A percentile compares a stretch with the other conserved stretches of the same genome.
Evolutionary conservation across 2,113 vertebrate species (phyloP).

Genomic region (Lipotes vexillifer): DNA sequence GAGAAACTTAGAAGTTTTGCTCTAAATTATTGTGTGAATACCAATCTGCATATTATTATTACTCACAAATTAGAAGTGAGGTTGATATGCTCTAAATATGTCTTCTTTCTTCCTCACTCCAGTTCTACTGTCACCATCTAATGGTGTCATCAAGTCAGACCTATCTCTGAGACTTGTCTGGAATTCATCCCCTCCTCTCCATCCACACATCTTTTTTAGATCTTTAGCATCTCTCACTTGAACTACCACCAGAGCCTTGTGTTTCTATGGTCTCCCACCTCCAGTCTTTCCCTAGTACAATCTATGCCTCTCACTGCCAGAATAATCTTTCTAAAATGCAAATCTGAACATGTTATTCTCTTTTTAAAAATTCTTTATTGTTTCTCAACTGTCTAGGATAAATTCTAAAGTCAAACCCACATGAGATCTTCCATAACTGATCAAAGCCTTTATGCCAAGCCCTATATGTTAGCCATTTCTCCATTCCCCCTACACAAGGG

Average conservation of each 20-base stretch:
- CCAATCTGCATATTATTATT: background rate
- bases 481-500: background rate
- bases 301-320: background rate
- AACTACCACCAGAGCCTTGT: background rate
- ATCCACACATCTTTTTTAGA: background rate
- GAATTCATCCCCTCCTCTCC: background rate
- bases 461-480: background rate
- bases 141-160: background rate
- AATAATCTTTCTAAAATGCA: constrained; percentile 35
- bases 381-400: constrained; percentile 1
- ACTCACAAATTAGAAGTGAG: background rate
- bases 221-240: background rate
- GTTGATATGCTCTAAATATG: background rate
- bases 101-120: background rate
- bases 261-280: background rate
- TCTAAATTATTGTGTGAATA: background rate
- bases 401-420: background rate
- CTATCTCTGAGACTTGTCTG: background rate
- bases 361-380: constrained; percentile 3
- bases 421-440: background rate
- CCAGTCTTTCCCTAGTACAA: background rate
- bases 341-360: background rate
- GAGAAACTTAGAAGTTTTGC: background rate
- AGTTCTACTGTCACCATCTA: background rate
- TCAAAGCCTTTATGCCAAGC: background rate